Evolutionary conservation across 2,888 invertebrate species (phyloP), one percentile per base, ranked within the genome.

Genomic region (Ametastegia equiseti): DNA sequence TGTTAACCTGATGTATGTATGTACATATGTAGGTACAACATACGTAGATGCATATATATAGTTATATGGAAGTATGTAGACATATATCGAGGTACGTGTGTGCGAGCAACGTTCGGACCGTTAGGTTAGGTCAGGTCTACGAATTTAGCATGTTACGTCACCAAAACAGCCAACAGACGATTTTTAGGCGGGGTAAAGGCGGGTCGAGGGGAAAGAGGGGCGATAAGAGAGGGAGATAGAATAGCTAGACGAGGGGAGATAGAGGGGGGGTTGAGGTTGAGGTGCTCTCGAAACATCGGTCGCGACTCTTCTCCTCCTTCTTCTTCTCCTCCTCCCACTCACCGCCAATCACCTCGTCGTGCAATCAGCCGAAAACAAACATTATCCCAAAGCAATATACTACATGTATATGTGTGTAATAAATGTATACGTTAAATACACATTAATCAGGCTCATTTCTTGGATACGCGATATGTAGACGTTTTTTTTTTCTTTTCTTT

Each of bases 121-220:
- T 87, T 86, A 83, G 65, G 86, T 84, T 85, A 88, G 87, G 86
- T 88, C 86, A 87, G 85, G 85, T 81, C 85, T 86, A 85, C 88
- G 82, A 86, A 87, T 87, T 87, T 86, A 87, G 86, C 84, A 39
- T 81, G 78, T 88, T 87, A 85, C 87, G 84, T 88, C 85, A 87
- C 47, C 81, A 81, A 39, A 69, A 63, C 79, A 73, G 81, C 81
- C 78, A 47, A 65, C 60, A 36, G 54, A 30, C 33, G 33, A 50
- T 36, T 11, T 6, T 27, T 11, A 1, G 39, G 1, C 13, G 39
- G 2, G 23, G 39, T 30, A 9, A 9, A 7, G 39, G n/a, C 13
- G 19, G 33, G 42, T 6, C 13, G 42, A n/a, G 4, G 54, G 23
- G 33, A 30, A 54, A 42, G 23, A 27, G n/a, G 23, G n/a, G 11